A percentile compares a stretch with the other conserved stretches of the same genome.
phyloP scores from a whole-genome alignment of 2,113 vertebrate genomes.

The Laticauda laticaudata region DNA sequence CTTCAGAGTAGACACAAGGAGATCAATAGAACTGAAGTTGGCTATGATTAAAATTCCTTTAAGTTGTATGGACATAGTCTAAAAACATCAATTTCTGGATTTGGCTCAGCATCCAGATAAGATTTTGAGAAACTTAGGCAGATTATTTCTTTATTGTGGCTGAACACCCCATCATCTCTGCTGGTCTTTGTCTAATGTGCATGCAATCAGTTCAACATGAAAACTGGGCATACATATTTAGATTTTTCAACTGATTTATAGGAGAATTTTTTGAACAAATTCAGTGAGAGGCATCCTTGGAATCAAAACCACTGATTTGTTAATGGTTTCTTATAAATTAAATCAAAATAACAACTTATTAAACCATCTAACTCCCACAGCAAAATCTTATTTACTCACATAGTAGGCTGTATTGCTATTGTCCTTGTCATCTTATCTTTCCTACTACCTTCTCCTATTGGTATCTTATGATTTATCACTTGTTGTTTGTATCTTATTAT shows the following conservation, averaged over 20 bases:
- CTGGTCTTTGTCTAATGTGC: not conserved
- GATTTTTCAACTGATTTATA: not conserved
- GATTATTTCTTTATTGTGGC: not conserved
- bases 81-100: not conserved
- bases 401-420: no score
- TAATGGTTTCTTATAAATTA: not conserved
- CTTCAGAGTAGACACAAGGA: not conserved
- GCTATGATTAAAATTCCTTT: not conserved
- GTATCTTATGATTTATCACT: no score
- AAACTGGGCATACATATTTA: not conserved
- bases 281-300: not conserved
- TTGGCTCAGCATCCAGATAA: not conserved
- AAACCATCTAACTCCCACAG: no score
- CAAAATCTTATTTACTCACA: no score
- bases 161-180: not conserved
- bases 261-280: not conserved
- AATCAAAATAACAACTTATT: not conserved
- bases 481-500: no score
- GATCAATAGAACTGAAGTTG: not conserved
- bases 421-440: no score
- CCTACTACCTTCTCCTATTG: no score
- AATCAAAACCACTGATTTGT: not conserved
- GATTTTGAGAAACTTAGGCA: not conserved
- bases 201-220: not conserved
- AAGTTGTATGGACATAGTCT: not conserved